Conservation (phyloP, 2,888 invertebrate genomes). For the Caenorhabditis panamensis region DNA sequence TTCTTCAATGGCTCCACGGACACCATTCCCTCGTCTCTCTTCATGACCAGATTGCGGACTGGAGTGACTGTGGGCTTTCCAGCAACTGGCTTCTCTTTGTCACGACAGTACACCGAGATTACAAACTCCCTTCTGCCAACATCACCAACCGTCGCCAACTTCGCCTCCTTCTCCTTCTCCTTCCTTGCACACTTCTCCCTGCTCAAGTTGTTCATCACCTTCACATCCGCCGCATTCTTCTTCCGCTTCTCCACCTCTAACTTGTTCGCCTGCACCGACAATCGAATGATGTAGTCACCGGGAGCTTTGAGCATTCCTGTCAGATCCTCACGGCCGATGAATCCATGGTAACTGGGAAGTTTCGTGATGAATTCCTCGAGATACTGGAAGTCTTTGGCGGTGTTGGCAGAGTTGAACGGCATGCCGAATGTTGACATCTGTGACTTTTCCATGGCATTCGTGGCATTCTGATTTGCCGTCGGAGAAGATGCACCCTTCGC, state of each 20-base stretch:
- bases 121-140: constrained; percentile 41
- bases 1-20: constrained; percentile 28
- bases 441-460: background rate
- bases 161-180: constrained; percentile 37
- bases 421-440: background rate
- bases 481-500: background rate
- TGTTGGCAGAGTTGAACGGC: background rate
- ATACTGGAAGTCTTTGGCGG: constrained; percentile 26
- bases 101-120: constrained; percentile 39
- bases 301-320: constrained; percentile 14
- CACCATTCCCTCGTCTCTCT: constrained; percentile 29
- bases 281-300: constrained; percentile 39
- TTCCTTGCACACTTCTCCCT: constrained; percentile 39
- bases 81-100: constrained; percentile 16
- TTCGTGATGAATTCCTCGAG: constrained; percentile 25
- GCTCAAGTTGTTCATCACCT: constrained; percentile 41
- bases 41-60: constrained; percentile 39
- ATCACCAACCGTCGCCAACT: constrained; percentile 11
- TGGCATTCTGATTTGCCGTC: too few species aligned
- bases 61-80: constrained; percentile 18
- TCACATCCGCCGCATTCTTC: constrained; percentile 22
- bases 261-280: constrained; percentile 48
- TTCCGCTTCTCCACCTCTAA: constrained; percentile 37
- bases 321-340: constrained; percentile 44
- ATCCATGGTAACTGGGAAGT: constrained; percentile 38